Base-by-base conservation (phyloP, 2,113 vertebrate species). In the Pica pica region DNA sequence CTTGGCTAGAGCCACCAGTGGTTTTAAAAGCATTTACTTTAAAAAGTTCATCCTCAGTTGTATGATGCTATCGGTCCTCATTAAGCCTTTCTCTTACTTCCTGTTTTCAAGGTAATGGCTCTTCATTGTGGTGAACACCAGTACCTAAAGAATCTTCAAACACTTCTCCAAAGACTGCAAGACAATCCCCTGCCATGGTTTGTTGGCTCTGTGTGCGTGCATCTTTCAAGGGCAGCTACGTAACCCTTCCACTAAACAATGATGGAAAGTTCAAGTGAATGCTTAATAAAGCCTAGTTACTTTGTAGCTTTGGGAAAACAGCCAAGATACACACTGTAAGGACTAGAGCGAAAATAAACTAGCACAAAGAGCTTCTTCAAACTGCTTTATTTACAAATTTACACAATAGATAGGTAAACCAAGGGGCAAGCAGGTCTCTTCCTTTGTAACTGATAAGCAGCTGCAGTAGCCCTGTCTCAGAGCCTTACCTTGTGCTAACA, bases 351-450 rank as follows among this genome's bases (percentile, higher is more conserved):
- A 83, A 94, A 89, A 90, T 50, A 74, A 95, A 64, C 61, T 42
- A 60, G 73, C 46, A 88, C 41, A 94, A 95, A 89, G 49, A 76
- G 33, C 70, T 91, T 81, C 87, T 90, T 95, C 76, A 93, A 17
- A 13, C 52, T 33, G 18, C 23, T 92, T 71, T 70, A 63, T 80
- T 76, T 90, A 73, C 70, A 69, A 81, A 33, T 91, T 41, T 37
- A 53, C 59, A 10, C 1, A 6, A 15, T 4, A 39, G 35, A 15
- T 53, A 24, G 10, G 10, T 17, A 73, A 73, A 44, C 21, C n/a
- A 39, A 85, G 52, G 49, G 53, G 33, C 64, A 83, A 47, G 57
- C 30, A 71, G 20, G 39, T 74, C 67, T 47, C 39, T 57, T 60
- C 26, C 37, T 70, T 39, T 70, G 39, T 59, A 41, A 80, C 9